These are phyloP conservation scores for Poeciliopsis turneri DNA, from an alignment of 2,797 vertebrate species.

Conservation along the genomic window DNA sequence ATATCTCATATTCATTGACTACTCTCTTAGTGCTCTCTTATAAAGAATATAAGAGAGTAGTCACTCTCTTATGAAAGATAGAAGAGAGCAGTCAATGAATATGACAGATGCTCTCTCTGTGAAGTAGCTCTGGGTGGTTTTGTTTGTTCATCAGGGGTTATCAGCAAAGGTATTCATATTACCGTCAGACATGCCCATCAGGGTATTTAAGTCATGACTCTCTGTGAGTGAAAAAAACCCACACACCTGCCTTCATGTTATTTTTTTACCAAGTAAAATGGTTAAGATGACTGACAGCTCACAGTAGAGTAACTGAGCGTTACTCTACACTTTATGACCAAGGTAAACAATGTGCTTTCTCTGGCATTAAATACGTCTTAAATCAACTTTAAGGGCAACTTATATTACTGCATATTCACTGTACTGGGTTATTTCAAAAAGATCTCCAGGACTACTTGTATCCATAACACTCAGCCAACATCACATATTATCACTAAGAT, in stretches of 20 bases:
- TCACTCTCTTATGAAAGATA: no score
- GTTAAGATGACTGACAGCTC: neutral
- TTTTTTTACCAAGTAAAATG: neutral
- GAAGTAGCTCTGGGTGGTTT: neutral
- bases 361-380: neutral
- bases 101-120: neutral
- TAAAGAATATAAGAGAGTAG: no score
- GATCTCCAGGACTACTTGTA: conserved; percentile 15
- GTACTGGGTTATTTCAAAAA: conserved; percentile 25
- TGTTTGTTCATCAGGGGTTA: neutral
- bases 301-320: neutral
- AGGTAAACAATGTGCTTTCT: neutral
- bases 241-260: neutral
- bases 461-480: neutral
- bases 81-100: no score
- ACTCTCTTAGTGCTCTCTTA: no score
- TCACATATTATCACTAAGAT: neutral
- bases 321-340: neutral
- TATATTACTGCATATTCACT: neutral
- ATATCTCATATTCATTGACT: no score
- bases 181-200: neutral
- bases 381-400: neutral
- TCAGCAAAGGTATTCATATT: neutral
- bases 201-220: neutral
- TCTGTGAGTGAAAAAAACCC: neutral